Evolutionary conservation across 2,888 invertebrate genomes (phyloP).

Genomic region (Agonopterix heracliana): DNA sequence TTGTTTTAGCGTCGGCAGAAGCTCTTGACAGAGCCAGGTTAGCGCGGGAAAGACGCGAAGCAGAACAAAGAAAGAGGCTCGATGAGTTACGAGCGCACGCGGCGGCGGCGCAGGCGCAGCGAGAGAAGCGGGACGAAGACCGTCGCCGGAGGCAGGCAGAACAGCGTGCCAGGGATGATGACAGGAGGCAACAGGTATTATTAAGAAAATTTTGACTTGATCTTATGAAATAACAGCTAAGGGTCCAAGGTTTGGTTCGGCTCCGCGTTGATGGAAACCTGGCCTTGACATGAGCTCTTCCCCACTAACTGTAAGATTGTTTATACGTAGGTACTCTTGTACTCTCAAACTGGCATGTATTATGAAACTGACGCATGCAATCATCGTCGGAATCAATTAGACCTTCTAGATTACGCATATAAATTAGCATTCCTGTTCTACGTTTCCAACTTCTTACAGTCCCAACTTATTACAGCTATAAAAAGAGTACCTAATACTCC

Average conservation of each 20-base stretch:
- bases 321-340: too few species aligned
- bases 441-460: background rate
- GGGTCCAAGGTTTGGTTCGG: too few species aligned
- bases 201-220: background rate
- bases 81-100: constrained; percentile 94
- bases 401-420: constrained; percentile 31
- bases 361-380: background rate
- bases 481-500: too few species aligned
- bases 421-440: constrained; percentile 24
- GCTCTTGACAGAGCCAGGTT: constrained; percentile 80
- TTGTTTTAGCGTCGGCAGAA: constrained; percentile 33
- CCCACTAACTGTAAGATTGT: too few species aligned
- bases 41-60: constrained; percentile 91
- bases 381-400: constrained; percentile 27
- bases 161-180: constrained; percentile 85
- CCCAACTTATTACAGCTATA: too few species aligned
- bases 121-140: constrained; percentile 92
- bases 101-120: constrained; percentile 90
- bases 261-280: too few species aligned
- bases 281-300: too few species aligned
- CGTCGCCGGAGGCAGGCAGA: constrained; percentile 88
- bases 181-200: constrained; percentile 66
- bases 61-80: constrained; percentile 90
- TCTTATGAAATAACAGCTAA: background rate
- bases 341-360: background rate